Evolutionary conservation across 2,113 vertebrate genomes (phyloP).

Genomic region (Cathartes aura): DNA sequence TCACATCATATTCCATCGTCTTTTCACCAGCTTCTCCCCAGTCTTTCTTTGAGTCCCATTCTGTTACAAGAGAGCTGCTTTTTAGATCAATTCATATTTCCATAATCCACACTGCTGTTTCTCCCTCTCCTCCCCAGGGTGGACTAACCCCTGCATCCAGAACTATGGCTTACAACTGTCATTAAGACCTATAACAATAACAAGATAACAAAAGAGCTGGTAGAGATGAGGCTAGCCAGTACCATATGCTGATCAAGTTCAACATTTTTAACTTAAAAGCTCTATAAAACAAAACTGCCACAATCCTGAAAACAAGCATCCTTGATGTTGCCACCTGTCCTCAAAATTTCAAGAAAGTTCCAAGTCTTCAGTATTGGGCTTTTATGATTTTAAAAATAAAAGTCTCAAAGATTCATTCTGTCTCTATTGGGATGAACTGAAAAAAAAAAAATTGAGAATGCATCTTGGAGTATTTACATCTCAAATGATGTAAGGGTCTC

Average conservation of each 20-base stretch:
- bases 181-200: slow-evolving; percentile 96
- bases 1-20: slow-evolving; percentile 89
- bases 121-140: slow-evolving; percentile 90
- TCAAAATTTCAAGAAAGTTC: not conserved
- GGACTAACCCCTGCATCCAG: slow-evolving; percentile 92
- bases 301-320: slow-evolving; percentile 77
- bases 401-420: not conserved
- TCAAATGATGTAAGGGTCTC: not conserved
- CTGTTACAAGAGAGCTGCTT: slow-evolving; percentile 82
- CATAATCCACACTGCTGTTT: slow-evolving; percentile 99
- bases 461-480: not conserved
- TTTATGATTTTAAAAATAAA: not conserved
- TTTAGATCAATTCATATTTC: slow-evolving; percentile 99
- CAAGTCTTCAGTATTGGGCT: not conserved
- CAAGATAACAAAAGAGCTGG: slow-evolving; percentile 92
- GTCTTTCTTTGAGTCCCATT: slow-evolving; percentile 92
- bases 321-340: slow-evolving; percentile 9
- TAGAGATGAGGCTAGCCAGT: slow-evolving; percentile 85
- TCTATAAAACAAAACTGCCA: slow-evolving; percentile 80
- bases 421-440: not conserved
- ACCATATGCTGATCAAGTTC: slow-evolving; percentile 92
- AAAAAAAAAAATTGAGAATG: not conserved
- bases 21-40: slow-evolving; percentile 86
- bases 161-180: slow-evolving; percentile 97
- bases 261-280: slow-evolving; percentile 64